These are phyloP conservation scores for Coreoperca whiteheadi DNA, from an alignment of 2,113 vertebrate species.

Conservation along the genomic window DNA sequence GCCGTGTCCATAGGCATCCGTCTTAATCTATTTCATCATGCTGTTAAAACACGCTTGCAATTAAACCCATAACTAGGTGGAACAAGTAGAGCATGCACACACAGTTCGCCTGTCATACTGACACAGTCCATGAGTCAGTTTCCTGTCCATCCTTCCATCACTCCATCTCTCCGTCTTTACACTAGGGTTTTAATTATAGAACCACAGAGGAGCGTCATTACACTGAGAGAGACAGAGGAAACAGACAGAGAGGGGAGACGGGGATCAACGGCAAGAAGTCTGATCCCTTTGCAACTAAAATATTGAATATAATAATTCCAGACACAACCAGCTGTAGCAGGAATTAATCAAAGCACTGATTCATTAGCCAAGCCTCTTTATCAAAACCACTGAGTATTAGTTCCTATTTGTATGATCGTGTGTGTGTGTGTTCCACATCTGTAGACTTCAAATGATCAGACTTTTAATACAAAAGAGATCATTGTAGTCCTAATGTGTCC, in stretches of 20 bases:
- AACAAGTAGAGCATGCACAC: constrained; percentile 53
- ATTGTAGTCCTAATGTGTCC: constrained; percentile 18
- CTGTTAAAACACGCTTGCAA: constrained; percentile 61
- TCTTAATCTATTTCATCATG: constrained; percentile 51
- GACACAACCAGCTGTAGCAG: constrained; percentile 47
- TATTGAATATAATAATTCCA: constrained; percentile 63
- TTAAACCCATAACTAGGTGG: constrained; percentile 57
- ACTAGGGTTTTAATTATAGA: constrained; percentile 77
- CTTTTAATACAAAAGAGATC: constrained; percentile 14
- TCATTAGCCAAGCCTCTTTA: constrained; percentile 59
- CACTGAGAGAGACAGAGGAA: constrained; percentile 33
- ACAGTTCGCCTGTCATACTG: constrained; percentile 54
- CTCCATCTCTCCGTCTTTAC: constrained; percentile 53
- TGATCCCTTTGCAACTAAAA: constrained; percentile 62
- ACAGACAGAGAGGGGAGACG: constrained; percentile 27
- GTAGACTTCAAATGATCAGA: constrained; percentile 36
- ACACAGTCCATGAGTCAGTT: constrained; percentile 60
- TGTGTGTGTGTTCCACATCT: constrained; percentile 31
- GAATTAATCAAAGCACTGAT: constrained; percentile 60
- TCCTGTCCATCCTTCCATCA: constrained; percentile 60
- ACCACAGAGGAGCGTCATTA: constrained; percentile 65
- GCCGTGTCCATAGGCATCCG: constrained; percentile 24
- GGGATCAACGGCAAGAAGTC: constrained; percentile 45
- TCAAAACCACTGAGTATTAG: constrained; percentile 46
- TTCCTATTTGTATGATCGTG: constrained; percentile 24